phyloP scores from a whole-genome alignment of 1,140 invertebrate species.

The Leptoteleia sp. region DNA sequence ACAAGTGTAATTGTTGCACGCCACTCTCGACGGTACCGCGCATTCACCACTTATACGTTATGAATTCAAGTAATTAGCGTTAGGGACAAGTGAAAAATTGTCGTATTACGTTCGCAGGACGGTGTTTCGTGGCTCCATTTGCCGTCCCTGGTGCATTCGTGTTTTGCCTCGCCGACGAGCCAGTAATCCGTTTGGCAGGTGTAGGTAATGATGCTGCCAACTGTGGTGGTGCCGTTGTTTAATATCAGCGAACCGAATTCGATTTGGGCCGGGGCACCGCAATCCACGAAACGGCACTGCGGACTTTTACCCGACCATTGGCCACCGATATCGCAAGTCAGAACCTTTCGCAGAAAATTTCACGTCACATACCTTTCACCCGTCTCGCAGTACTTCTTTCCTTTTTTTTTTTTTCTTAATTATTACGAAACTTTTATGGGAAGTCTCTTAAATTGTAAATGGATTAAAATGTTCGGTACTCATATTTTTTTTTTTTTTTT shows the following conservation, averaged over 20 bases:
- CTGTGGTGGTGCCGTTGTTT: constrained; percentile 89
- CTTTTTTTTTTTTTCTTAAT: too few species aligned
- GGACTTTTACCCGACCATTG: constrained; percentile 90
- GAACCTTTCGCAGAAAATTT: constrained; percentile 82
- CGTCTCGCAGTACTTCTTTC: constrained; percentile 30
- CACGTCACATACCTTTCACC: constrained; percentile 63
- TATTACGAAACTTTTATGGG: constrained; percentile 25
- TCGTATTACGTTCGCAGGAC: constrained; percentile 89
- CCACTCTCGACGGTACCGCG: background rate
- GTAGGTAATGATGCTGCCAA: constrained; percentile 88
- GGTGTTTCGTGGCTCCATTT: constrained; percentile 93
- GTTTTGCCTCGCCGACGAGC: constrained; percentile 86
- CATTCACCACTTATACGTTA: constrained; percentile 18
- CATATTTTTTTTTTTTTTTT: too few species aligned
- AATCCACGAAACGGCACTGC: constrained; percentile 92
- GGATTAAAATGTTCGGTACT: too few species aligned
- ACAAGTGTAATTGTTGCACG: constrained; percentile 10
- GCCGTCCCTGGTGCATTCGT: constrained; percentile 90
- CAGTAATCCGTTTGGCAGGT: constrained; percentile 91
- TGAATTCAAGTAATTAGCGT: constrained; percentile 38
- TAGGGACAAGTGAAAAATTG: constrained; percentile 10
- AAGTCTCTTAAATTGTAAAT: too few species aligned
- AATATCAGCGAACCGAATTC: constrained; percentile 88
- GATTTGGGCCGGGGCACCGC: constrained; percentile 89
- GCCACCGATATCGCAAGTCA: constrained; percentile 90